Evolutionary conservation across 2,797 vertebrate species (phyloP), one percentile per base, ranked within the genome.

Genomic region (Odontamblyopus rebecca): DNA sequence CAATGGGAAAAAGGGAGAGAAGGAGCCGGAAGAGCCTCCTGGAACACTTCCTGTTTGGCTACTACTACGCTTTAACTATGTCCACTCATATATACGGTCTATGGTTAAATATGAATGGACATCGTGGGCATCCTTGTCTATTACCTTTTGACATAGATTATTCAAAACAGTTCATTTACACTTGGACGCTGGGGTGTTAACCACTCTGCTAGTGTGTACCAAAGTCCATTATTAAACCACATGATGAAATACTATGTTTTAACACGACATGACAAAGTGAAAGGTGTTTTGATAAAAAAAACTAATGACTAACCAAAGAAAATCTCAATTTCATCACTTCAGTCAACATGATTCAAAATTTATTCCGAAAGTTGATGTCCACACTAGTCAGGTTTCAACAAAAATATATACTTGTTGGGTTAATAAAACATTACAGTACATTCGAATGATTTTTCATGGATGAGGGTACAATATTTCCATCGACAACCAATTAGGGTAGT

Each of bases 351-450:
- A 62, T 13, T 41, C 61, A 63, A 61, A 61, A 18, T 16, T 1
- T 35, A 30, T 32, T 30, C 12, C 18, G n/a, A 23, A 41, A 41
- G 11, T 9, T n/a, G 4, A 1, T n/a, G 35, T 63, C 61, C 61
- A 63, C 61, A 41, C 32, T 63, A 38, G 61, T 41, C 7, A 11
- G 35, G 9, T 63, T 63, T 23, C 35, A 63, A 11, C 23, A 11
- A n/a, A 38, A 41, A 32, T 18, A 41, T n/a, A 38, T 62, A 9
- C 1, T 16, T 38, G 35, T 38, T 38, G 12, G 54, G 26, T 26
- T 38, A 8, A 41, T 44, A 38, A 5, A 63, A 38, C 61, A 63
- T 41, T 38, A 63, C 32, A 63, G 61, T 63, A 63, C 61, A 63
- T 63, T 63, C 61, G 1, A 63, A 63, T n/a, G 19, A 63, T 9